Evolutionary conservation across 2,797 vertebrate species (phyloP), one percentile per base, ranked within the genome.

Genomic region (Craterocephalus amniculus): DNA sequence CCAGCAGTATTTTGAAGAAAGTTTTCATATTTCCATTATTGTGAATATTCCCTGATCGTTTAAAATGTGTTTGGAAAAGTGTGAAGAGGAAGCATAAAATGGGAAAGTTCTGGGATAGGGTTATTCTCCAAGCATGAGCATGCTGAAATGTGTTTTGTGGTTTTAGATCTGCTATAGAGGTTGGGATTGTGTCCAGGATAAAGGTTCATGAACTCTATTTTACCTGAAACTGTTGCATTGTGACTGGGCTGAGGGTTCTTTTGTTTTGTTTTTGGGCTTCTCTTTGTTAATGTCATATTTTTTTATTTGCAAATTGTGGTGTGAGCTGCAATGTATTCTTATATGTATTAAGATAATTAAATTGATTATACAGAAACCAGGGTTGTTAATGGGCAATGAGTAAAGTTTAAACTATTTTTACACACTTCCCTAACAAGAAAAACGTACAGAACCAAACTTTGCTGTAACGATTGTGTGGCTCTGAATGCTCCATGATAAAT

Each of bases 121-220:
- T 66, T 62, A 79, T 71, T 67, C 72, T 76, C 9, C 20, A 74
- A 87, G 83, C 81, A 82, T 85, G 88, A 86, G 58, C 89, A 88
- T 91, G 87, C 83, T 79, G 78, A 82, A 61, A 82, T 27, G 80
- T 78, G 75, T 89, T 83, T 45, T 79, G 78, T 89, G 87, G 78
- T 88, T 83, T 88, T 82, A 83, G 80, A 78, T 81, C 73, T 78
- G 85, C 57, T 86, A 40, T 83, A 79, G 76, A 51, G 68, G 72
- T 79, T 18, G 51, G 80, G 72, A 49, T 80, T 59, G 45, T 86
- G 62, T 87, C 77, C 36, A 48, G 60, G 73, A 32, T 58, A 69
- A 68, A 61, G 45, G 49, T 76, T 66, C 70, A 72, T 22, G 22
- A 26, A 49, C 52, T 79, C 58, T 31, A 54, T 77, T 87, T 80